Conservation (phyloP, 2,888 invertebrate genomes). For the Drosophila colorata region DNA sequence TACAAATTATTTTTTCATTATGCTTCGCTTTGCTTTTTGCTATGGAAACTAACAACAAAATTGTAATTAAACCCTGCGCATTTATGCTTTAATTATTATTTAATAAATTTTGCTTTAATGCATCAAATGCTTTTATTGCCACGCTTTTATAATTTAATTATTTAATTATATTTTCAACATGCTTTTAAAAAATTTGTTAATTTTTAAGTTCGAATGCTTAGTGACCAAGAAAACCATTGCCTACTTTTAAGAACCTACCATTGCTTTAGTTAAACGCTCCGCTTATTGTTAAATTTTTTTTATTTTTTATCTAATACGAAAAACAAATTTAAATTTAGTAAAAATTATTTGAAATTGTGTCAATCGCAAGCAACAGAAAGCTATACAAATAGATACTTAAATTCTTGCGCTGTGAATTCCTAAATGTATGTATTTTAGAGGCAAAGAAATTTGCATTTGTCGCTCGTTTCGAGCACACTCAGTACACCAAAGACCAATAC, state of each 20-base stretch:
- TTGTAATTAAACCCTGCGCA: conserved; percentile 34
- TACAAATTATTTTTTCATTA: conserved; percentile 24
- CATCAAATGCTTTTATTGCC: conserved; percentile 44
- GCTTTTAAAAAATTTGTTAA: conserved; percentile 16
- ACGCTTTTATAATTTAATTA: conserved; percentile 15
- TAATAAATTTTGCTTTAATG: conserved; percentile 22
- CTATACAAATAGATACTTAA: conserved; percentile 15
- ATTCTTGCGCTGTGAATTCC: conserved; percentile 31
- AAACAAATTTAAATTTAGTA: conserved; percentile 31
- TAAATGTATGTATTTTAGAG: conserved; percentile 32
- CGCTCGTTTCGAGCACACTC: conserved; percentile 27
- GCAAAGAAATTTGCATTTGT: conserved; percentile 41
- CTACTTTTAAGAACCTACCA: conserved; percentile 51
- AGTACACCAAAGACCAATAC: conserved; percentile 19
- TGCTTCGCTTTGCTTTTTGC: conserved; percentile 62
- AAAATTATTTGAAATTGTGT: conserved; percentile 69
- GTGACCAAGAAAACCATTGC: conserved; percentile 22
- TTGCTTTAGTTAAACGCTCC: conserved; percentile 24
- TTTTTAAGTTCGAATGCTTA: too few species aligned
- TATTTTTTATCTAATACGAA: conserved; percentile 32
- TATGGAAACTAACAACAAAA: conserved; percentile 51
- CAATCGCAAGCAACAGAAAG: conserved; percentile 78
- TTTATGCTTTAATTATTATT: conserved; percentile 23
- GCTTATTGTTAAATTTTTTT: conserved; percentile 33
- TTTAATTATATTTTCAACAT: conserved; percentile 23